Evolutionary conservation across 92 coral and sea anemone species (phyloP).

Genomic region (Umimayanthus kanabou): DNA sequence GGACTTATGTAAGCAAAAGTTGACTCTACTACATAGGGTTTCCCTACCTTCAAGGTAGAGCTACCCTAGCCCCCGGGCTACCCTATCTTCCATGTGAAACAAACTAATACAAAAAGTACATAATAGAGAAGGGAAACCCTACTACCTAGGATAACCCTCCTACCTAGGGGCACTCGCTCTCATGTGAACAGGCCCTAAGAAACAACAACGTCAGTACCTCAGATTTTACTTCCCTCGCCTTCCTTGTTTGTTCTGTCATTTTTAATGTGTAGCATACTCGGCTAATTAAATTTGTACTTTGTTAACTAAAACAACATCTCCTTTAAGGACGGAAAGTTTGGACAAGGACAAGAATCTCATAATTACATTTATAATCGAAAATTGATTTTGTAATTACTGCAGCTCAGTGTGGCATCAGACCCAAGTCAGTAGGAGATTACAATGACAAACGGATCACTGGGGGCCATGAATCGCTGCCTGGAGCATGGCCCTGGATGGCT

Average conservation of each 20-base stretch:
- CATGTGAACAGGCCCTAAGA: not conserved
- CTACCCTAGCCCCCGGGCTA: too few species aligned
- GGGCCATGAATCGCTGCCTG: conserved; percentile 80
- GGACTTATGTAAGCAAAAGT: too few species aligned
- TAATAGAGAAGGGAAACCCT: too few species aligned
- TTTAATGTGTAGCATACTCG: too few species aligned
- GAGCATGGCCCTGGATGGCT: conserved; percentile 99
- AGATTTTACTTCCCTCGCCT: not conserved
- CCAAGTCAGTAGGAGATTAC: conserved; percentile 58
- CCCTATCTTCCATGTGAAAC: too few species aligned
- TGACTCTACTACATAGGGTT: too few species aligned
- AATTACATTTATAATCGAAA: not conserved
- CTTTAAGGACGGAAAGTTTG: not conserved
- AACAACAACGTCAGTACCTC: too few species aligned
- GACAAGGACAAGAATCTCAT: not conserved
- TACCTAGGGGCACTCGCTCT: too few species aligned
- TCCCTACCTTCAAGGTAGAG: too few species aligned
- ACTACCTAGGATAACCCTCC: too few species aligned
- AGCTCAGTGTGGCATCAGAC: conserved; percentile 63
- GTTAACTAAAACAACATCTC: not conserved
- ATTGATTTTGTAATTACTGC: not conserved
- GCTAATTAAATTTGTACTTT: not conserved
- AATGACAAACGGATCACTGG: conserved; percentile 78
- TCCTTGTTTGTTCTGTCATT: too few species aligned
- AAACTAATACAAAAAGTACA: too few species aligned